Base-by-base conservation (phyloP, 2,797 vertebrate genomes). In the Melanotaenia pygmaea region DNA sequence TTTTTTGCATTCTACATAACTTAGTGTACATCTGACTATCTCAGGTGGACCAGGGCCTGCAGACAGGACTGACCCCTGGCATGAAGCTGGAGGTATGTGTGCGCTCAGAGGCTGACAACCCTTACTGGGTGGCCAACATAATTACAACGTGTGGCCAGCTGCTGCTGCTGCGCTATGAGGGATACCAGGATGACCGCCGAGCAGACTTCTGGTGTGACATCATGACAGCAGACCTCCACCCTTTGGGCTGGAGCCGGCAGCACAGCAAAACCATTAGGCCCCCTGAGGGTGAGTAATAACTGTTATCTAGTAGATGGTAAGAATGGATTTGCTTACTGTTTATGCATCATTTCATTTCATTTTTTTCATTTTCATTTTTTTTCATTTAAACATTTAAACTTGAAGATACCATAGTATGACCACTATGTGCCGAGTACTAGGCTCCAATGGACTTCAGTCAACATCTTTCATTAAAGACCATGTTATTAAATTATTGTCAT, bases 131-230 rank as follows among this genome's bases (percentile, higher is more conserved):
- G 76, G 97, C 98, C 82, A 97, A 94, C 76, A 95, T 99, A 91
- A 97, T 99, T 74, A 99, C 97, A 14, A 96, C 98, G 20, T 99
- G 98, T 37, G 98, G 98, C 74, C 97, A 99, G 93, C 91, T 99
- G 84, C 95, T 99, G 30, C 94, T 99, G 24, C 91, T 99, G 14
- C 97, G 98, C 69, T 99, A 99, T 0, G 96, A 97, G 62, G 98
- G 98, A 40, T 98, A 97, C 9, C 95, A 96, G 32, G 96, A 98
- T 12, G 97, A 99, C 88, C 95, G 98, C 20, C 96, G 96, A 8
- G 96, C 97, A 0, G 98, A 99, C 91, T 99, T 99, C 82, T 99
- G 98, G 98, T 98, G 96, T 67, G 97, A 99, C 89, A 96, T 99
- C 87, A 95, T 97, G 94, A 96, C 97, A 0, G 95, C 98, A 0